phyloP scores from a whole-genome alignment of 2,888 invertebrate species.

The Diogma glabrata region DNA sequence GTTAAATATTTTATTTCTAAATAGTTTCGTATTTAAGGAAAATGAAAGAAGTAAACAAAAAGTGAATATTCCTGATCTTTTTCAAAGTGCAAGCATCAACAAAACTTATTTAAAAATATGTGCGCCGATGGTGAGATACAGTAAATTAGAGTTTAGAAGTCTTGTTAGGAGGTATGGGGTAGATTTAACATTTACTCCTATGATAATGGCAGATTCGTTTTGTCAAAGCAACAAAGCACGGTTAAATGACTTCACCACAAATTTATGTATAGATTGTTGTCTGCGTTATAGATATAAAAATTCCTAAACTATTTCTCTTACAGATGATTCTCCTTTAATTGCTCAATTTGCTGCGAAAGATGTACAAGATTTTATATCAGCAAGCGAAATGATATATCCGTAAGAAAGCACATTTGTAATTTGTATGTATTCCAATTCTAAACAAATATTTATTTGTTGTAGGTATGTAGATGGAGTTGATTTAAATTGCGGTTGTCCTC shows the following conservation, averaged over 20 bases:
- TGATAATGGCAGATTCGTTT: conserved; percentile 94
- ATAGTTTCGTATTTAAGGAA: too few relatives aligned
- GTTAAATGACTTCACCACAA: conserved; percentile 64
- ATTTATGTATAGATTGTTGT: conserved; percentile 4
- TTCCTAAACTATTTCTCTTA: conserved; percentile 15
- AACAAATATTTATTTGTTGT: conserved; percentile 17
- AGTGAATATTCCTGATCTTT: conserved; percentile 49
- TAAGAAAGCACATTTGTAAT: conserved; percentile 32
- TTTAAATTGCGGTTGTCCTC: conserved; percentile 96
- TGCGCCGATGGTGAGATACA: conserved; percentile 96
- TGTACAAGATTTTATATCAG: conserved; percentile 68
- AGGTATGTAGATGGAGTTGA: conserved; percentile 86
- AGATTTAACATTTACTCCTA: conserved; percentile 87
- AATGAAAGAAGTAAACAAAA: too few relatives aligned
- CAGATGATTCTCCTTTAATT: conserved; percentile 72
- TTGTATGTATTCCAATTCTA: conserved; percentile 1
- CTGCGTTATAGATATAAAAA: neutral
- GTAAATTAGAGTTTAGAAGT: conserved; percentile 66
- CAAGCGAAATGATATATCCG: conserved; percentile 71
- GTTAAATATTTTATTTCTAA: too few relatives aligned
- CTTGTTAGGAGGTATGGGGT: conserved; percentile 70
- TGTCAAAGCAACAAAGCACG: conserved; percentile 79
- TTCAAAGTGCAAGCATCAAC: conserved; percentile 40
- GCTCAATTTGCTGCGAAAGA: conserved; percentile 93
- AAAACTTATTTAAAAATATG: conserved; percentile 61